Evolutionary conservation across 2,888 invertebrate species (phyloP), one percentile per base, ranked within the genome.

Genomic region (Sympetrum striolatum): DNA sequence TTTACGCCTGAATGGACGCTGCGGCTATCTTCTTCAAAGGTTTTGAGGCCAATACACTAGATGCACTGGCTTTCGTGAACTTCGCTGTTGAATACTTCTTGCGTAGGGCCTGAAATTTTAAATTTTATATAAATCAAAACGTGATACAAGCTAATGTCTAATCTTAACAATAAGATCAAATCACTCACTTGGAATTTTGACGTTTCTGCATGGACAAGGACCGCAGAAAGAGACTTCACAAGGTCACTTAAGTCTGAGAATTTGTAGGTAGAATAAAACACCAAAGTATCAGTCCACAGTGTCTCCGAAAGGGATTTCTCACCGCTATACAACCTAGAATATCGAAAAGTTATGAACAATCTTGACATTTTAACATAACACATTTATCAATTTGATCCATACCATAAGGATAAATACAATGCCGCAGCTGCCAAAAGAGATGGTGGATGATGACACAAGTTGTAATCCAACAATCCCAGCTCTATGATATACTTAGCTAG

Each of bases 401-500:
- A 95, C 92, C 95, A 94, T 37, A 97, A 94, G 3, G 98, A 96
- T 15, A 98, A 95, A 93, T 96, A 98, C 91, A 97, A 95, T 12
- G 98, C 96, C 6, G 97, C 96, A 14, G 97, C 97, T 80, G 98
- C 97, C 91, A 98, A 95, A 92, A 97, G 95, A 0, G 99, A 99
- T 0, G 99, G 98, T 91, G 95, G 95, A 92, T 97, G 95, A 92
- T 96, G 96, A 35, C 96, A 96, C 95, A 98, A 95, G 22, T 96
- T 95, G 93, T 98, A 98, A 91, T 98, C 97, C 12, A 98, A 94
- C 81, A 98, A 94, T 90, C 97, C 95, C 91, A 98, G 94, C 93
- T 99, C 99, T 93, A 98, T 95, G 91, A 99, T 96, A 93, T 98
- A 99, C 94, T 99, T 99, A 22, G 98, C 97, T 94, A 98, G 94